These are phyloP conservation scores for Dendrolimus pini DNA, from an alignment of 2,888 invertebrate genomes.

Conservation along the genomic window DNA sequence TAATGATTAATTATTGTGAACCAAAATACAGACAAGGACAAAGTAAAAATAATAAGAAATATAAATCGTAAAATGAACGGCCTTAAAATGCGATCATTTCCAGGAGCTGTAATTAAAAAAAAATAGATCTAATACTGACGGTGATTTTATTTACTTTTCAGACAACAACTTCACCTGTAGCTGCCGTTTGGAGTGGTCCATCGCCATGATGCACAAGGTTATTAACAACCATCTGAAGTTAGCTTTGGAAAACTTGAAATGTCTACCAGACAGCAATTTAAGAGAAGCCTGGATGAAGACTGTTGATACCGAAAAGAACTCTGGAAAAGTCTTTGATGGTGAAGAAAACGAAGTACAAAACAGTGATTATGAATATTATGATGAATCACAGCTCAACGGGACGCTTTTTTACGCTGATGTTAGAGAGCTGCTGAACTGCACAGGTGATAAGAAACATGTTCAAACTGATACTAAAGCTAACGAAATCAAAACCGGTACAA, in stretches of 20 bases:
- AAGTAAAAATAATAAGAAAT: too few species aligned
- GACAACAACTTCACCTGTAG: conserved; percentile 59
- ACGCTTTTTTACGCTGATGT: conserved; percentile 59
- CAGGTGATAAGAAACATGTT: conserved; percentile 8
- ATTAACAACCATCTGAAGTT: conserved; percentile 41
- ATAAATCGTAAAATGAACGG: too few species aligned
- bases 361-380: conserved; percentile 60
- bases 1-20: too few species aligned
- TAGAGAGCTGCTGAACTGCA: conserved; percentile 51
- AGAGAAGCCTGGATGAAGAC: conserved; percentile 44
- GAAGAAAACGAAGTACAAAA: conserved; percentile 27
- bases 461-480: conserved; percentile 2
- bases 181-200: conserved; percentile 59
- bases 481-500: conserved; percentile 8
- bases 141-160: conserved; percentile 29
- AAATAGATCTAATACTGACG: too few species aligned
- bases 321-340: conserved; percentile 27
- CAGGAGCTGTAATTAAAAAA: too few species aligned
- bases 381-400: conserved; percentile 58
- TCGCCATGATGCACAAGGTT: conserved; percentile 50
- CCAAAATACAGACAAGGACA: too few species aligned
- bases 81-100: too few species aligned
- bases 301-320: conserved; percentile 35
- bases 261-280: conserved; percentile 40
- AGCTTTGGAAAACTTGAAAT: conserved; percentile 56